Conservation (phyloP, 2,888 invertebrate genomes). For the Acronicta leporina region DNA sequence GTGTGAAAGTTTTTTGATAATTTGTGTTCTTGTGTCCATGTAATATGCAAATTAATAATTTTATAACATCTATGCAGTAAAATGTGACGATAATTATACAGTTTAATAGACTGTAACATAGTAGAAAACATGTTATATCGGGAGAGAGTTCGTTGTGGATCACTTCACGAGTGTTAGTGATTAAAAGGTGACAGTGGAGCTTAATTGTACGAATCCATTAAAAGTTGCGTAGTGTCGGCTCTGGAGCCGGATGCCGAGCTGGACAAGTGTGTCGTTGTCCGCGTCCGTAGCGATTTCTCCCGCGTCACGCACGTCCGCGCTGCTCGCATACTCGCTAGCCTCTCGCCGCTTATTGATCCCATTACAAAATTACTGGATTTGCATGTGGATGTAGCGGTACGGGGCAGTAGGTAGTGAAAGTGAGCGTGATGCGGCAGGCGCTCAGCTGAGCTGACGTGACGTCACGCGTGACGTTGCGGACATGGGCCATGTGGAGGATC, state of each 20-base stretch:
- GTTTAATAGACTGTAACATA: conserved; percentile 57
- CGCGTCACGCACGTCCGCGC: conserved; percentile 83
- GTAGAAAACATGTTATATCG: conserved; percentile 55
- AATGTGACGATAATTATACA: conserved; percentile 63
- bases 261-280: conserved; percentile 79
- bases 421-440: conserved; percentile 75
- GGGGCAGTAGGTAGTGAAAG: conserved; percentile 76
- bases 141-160: conserved; percentile 58
- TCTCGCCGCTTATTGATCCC: conserved; percentile 73
- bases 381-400: conserved; percentile 63
- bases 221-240: conserved; percentile 58
- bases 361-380: conserved; percentile 74
- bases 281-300: conserved; percentile 80
- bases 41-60: conserved; percentile 68
- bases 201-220: conserved; percentile 51
- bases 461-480: conserved; percentile 75
- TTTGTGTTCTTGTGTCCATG: conserved; percentile 61
- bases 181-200: conserved; percentile 55
- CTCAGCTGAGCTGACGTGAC: conserved; percentile 78
- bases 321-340: conserved; percentile 68
- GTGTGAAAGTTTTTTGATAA: conserved; percentile 65
- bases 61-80: conserved; percentile 62
- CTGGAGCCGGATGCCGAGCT: conserved; percentile 72
- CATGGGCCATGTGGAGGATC: conserved; percentile 88
- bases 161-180: conserved; percentile 51